A percentile compares a stretch with the other conserved stretches of the same genome.
Evolutionary conservation across 2,797 vertebrate species (phyloP).

Genomic region (Hozukius guyotensis): DNA sequence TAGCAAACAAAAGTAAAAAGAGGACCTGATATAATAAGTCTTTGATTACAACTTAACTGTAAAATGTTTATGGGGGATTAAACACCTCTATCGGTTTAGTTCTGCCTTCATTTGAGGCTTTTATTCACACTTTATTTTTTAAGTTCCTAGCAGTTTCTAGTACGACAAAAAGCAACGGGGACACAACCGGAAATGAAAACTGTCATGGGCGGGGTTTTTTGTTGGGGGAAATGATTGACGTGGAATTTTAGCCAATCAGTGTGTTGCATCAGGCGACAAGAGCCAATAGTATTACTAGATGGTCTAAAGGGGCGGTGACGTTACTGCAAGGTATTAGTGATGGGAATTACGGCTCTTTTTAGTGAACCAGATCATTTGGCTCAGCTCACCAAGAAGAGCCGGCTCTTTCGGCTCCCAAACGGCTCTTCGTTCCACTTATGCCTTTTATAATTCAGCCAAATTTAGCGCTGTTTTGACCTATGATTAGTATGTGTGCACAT

Average conservation of each 20-base stretch:
- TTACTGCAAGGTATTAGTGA: not conserved
- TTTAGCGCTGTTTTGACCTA: too few species aligned
- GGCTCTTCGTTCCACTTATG: too few species aligned
- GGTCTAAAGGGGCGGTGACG: not conserved
- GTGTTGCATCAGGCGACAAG: rapidly evolving
- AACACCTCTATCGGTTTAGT: rapidly evolving
- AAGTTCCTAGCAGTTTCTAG: constrained; percentile 62
- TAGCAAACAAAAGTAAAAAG: not conserved
- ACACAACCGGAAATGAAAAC: constrained; percentile 65
- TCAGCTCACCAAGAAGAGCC: too few species aligned
- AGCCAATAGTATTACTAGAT: constrained; percentile 54
- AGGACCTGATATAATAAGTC: rapidly evolving
- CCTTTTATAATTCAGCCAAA: too few species aligned
- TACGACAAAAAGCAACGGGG: constrained; percentile 34
- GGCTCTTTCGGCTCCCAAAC: too few species aligned
- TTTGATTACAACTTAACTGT: not conserved
- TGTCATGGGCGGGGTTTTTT: not conserved
- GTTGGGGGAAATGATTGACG: constrained; percentile 22
- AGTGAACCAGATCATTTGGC: too few species aligned
- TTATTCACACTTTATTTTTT: not conserved
- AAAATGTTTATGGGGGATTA: rapidly evolving
- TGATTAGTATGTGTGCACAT: too few species aligned
- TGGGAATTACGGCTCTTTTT: too few species aligned
- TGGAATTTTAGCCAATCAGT: constrained; percentile 49
- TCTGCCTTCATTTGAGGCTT: not conserved